Percentiles rank a stretch among this genome's conserved stretches.
Conservation (phyloP, 2,888 invertebrate species). For the Macaria notata region DNA sequence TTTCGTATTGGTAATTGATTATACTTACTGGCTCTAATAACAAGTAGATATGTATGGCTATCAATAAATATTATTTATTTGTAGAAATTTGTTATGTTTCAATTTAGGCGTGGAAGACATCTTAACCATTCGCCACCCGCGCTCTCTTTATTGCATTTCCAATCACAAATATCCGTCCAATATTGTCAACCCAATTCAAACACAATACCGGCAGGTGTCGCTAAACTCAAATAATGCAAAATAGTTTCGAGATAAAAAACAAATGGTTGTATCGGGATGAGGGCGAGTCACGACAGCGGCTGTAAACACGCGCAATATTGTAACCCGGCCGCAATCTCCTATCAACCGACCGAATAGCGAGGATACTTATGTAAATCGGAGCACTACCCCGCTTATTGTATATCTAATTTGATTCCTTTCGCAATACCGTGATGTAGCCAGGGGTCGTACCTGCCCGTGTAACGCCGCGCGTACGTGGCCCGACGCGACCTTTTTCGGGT, state of each 20-base stretch:
- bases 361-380: constrained; percentile 80
- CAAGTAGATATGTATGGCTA: no score
- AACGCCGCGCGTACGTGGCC: constrained; percentile 55
- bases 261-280: constrained; percentile 50
- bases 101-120: no score
- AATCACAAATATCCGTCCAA: constrained; percentile 1
- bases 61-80: no score
- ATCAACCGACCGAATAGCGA: constrained; percentile 76
- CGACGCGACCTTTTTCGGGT: constrained; percentile 63
- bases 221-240: constrained; percentile 32
- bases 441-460: constrained; percentile 66
- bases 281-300: constrained; percentile 45
- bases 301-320: constrained; percentile 71
- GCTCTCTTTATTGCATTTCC: no score
- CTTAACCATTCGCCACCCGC: no score
- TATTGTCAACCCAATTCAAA: constrained; percentile 17
- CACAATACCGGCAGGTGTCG: constrained; percentile 30
- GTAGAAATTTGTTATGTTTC: no score
- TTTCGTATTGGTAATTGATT: no score
- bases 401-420: constrained; percentile 81
- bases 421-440: constrained; percentile 76
- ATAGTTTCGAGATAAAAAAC: constrained; percentile 41
- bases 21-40: no score
- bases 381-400: constrained; percentile 78
- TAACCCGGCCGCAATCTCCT: constrained; percentile 74